A percentile compares a stretch with the other conserved stretches of the same genome.
phyloP scores from a whole-genome alignment of 2,797 vertebrate species.

The Nasua narica region DNA sequence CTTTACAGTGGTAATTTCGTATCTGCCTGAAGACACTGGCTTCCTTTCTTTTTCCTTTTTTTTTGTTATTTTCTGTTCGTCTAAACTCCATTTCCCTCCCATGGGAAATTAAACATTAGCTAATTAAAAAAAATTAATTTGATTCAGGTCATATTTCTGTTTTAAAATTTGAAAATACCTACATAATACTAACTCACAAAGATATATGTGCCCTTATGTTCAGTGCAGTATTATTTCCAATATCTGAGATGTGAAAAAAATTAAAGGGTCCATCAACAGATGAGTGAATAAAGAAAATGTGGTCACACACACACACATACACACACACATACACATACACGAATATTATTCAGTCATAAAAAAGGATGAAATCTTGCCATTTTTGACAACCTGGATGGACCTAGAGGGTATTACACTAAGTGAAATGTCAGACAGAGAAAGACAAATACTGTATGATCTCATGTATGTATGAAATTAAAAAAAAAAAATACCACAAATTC shows the following conservation, averaged over 20 bases:
- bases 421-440: neutral
- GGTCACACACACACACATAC: neutral
- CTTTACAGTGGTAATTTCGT: neutral
- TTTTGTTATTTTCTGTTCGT: neutral
- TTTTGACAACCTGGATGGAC: neutral
- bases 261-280: neutral
- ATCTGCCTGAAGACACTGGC: neutral
- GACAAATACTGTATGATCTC: neutral
- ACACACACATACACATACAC: too few relatives aligned
- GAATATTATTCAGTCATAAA: neutral
- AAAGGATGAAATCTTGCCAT: neutral
- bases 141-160: neutral
- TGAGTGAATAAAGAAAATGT: neutral
- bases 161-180: constrained; percentile 30
- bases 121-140: neutral
- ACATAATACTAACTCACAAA: neutral
- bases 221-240: neutral
- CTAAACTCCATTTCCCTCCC: neutral
- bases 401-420: neutral
- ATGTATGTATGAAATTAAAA: neutral
- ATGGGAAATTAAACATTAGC: neutral
- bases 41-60: neutral
- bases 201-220: neutral
- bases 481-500: neutral
- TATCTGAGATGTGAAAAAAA: neutral